Evolutionary conservation across 2,113 vertebrate species (phyloP).

Genomic region (Rynchops niger): DNA sequence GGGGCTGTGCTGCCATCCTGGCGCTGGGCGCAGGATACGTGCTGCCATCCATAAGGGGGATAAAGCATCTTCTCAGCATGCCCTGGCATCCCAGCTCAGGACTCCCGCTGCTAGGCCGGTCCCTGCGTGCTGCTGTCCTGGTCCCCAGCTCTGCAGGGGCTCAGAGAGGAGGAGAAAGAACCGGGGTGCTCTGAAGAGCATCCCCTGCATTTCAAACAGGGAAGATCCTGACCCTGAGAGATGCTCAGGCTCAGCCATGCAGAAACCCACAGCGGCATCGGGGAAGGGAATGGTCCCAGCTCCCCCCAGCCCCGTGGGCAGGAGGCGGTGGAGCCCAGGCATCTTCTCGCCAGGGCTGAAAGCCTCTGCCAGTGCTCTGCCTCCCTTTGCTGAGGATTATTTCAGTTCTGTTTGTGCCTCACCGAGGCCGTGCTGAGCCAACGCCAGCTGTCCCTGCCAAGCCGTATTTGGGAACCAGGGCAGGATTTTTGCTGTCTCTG

Average conservation of each 20-base stretch:
- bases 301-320: accelerated
- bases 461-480: neutral
- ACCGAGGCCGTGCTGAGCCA: neutral
- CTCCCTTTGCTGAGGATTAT: neutral
- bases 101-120: accelerated
- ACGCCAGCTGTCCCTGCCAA: neutral
- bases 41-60: neutral
- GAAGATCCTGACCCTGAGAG: neutral
- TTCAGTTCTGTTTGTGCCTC: neutral
- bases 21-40: too few relatives aligned
- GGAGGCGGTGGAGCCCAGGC: neutral
- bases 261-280: accelerated
- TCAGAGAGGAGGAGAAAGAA: neutral
- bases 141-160: neutral
- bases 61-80: neutral
- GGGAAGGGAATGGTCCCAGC: neutral
- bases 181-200: neutral
- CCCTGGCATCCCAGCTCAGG: neutral
- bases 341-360: neutral
- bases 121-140: accelerated
- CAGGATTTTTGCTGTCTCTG: neutral
- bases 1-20: neutral
- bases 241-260: neutral
- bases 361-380: neutral
- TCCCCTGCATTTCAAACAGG: neutral